These are phyloP conservation scores for Otolemur crassicaudatus DNA, from an alignment of 2,797 vertebrate species.

Conservation along the genomic window DNA sequence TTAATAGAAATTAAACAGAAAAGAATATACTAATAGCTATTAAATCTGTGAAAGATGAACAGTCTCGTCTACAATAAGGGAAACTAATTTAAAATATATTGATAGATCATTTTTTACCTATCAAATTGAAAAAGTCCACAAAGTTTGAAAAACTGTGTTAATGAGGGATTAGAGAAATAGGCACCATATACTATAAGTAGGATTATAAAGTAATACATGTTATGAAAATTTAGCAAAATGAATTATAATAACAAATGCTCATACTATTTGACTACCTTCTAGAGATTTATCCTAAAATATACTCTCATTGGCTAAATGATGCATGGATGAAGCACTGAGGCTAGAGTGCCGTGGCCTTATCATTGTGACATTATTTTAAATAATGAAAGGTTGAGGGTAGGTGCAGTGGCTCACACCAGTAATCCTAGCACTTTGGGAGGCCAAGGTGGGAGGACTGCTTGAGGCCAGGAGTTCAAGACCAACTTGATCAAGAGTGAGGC, in stretches of 20 bases:
- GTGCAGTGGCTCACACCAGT: neutral
- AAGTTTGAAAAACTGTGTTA: neutral
- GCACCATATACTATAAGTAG: neutral
- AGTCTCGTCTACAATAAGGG: neutral
- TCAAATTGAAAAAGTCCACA: neutral
- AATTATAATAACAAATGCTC: neutral
- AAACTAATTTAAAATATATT: constrained; percentile 19
- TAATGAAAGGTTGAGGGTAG: neutral
- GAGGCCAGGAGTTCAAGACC: neutral
- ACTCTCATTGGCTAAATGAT: constrained; percentile 1
- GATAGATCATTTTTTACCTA: neutral
- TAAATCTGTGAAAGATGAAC: constrained; percentile 7
- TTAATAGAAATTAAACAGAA: neutral
- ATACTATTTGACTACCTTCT: neutral
- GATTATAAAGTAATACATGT: neutral
- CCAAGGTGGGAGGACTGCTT: neutral
- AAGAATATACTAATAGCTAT: neutral
- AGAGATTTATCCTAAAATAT: constrained; percentile 10
- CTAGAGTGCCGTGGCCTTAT: neutral
- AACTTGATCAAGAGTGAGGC: neutral
- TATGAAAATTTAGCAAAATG: neutral
- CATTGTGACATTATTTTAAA: neutral
- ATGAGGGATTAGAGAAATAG: neutral
- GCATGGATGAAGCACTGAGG: neutral
- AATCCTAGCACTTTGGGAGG: neutral